phyloP scores from a whole-genome alignment of 2,113 vertebrate species.

The Podiceps cristatus region DNA sequence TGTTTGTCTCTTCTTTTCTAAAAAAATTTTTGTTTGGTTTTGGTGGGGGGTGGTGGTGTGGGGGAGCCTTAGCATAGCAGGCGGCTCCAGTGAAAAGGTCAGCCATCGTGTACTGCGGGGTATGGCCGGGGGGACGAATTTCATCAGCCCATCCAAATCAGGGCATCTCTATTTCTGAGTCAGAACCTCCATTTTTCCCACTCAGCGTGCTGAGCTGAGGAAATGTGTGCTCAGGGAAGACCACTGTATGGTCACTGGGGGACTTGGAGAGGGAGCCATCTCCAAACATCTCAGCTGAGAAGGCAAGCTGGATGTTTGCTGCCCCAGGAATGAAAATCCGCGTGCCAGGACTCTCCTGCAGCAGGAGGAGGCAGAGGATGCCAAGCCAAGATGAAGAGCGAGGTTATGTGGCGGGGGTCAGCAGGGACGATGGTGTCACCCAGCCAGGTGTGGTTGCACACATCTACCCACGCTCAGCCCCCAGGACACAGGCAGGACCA shows the following conservation, averaged over 20 bases:
- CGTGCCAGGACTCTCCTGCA: background rate
- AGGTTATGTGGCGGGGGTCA: accelerated
- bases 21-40: no score
- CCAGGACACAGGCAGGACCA: background rate
- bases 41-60: no score
- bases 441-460: background rate
- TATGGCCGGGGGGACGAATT: background rate
- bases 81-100: background rate
- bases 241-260: background rate
- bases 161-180: background rate
- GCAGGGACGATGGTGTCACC: background rate
- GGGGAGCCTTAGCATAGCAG: background rate
- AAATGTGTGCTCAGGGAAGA: background rate
- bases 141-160: background rate
- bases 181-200: background rate
- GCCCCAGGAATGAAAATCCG: background rate
- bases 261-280: background rate
- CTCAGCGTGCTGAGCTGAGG: accelerated
- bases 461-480: background rate
- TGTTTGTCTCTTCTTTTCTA: background rate
- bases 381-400: background rate
- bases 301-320: background rate
- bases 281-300: background rate
- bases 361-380: background rate
- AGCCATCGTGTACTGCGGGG: background rate